phyloP scores from a whole-genome alignment of 2,888 invertebrate genomes.

The Chydorus sphaericus region DNA sequence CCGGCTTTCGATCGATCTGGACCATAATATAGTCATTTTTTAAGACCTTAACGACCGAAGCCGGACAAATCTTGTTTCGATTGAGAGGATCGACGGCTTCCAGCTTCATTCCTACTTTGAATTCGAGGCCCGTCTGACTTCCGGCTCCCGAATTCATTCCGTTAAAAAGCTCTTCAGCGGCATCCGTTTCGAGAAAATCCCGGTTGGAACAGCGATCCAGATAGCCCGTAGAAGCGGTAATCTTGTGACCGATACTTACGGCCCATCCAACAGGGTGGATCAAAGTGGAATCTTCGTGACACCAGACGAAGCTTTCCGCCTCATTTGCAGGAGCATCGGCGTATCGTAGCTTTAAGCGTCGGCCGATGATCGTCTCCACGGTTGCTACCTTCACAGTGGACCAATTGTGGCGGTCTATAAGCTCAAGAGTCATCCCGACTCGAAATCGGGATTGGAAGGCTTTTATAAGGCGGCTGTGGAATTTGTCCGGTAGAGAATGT shows the following conservation, averaged over 20 bases:
- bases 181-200: constrained; percentile 56
- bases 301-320: constrained; percentile 85
- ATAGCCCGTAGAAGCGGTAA: constrained; percentile 70
- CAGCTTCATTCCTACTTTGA: constrained; percentile 79
- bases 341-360: constrained; percentile 78
- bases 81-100: constrained; percentile 97
- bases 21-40: constrained; percentile 92
- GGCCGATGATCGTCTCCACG: constrained; percentile 79
- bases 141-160: constrained; percentile 26
- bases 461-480: constrained; percentile 72
- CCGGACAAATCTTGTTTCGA: constrained; percentile 82
- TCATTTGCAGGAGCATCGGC: constrained; percentile 48
- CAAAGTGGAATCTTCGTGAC: constrained; percentile 84
- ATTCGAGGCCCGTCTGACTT: constrained; percentile 30
- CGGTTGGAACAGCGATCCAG: constrained; percentile 56
- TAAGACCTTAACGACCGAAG: constrained; percentile 85
- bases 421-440: constrained; percentile 9
- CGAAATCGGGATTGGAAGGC: constrained; percentile 65
- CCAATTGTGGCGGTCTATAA: constrained; percentile 5
- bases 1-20: constrained; percentile 82
- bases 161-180: constrained; percentile 58
- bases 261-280: constrained; percentile 98
- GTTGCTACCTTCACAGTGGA: constrained; percentile 55
- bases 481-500: constrained; percentile 84
- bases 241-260: constrained; percentile 66